These are phyloP conservation scores for Arctocebus calabarensis DNA, from an alignment of 2,797 vertebrate genomes.

Conservation along the genomic window DNA sequence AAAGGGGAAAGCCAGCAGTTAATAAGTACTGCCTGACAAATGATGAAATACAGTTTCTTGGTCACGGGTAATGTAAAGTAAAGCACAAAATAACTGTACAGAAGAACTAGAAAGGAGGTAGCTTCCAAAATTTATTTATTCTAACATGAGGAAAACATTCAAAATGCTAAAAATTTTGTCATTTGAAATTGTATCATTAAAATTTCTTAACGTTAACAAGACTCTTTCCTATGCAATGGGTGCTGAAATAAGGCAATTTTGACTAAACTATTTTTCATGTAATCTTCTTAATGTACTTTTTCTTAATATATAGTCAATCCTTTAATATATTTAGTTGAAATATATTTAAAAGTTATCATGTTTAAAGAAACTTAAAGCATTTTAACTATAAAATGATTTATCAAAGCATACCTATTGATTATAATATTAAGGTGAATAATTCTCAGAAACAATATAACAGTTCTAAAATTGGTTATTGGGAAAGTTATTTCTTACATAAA, in stretches of 20 bases:
- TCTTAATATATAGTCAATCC: background rate
- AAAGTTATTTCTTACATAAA: slow-evolving; percentile 54
- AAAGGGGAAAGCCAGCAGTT: slow-evolving; percentile 77
- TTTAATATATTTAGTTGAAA: slow-evolving; percentile 36
- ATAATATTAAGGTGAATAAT: background rate
- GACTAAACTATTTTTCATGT: background rate
- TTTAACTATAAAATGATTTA: background rate
- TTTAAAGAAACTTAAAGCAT: background rate
- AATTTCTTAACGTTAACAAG: background rate
- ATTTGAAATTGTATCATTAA: background rate
- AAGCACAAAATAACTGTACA: background rate
- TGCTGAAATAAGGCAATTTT: background rate
- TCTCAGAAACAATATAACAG: background rate
- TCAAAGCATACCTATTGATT: background rate
- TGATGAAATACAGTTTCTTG: slow-evolving; percentile 78
- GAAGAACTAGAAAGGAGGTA: background rate
- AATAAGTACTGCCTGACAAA: slow-evolving; percentile 77
- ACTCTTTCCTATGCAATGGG: background rate
- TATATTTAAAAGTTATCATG: background rate
- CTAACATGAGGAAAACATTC: background rate
- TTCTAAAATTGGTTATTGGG: background rate
- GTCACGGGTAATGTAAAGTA: background rate
- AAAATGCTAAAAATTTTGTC: background rate
- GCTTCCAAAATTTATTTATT: background rate
- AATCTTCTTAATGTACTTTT: background rate